Evolutionary conservation across 2,113 vertebrate species (phyloP).

Genomic region (Gasterosteus nipponicus): DNA sequence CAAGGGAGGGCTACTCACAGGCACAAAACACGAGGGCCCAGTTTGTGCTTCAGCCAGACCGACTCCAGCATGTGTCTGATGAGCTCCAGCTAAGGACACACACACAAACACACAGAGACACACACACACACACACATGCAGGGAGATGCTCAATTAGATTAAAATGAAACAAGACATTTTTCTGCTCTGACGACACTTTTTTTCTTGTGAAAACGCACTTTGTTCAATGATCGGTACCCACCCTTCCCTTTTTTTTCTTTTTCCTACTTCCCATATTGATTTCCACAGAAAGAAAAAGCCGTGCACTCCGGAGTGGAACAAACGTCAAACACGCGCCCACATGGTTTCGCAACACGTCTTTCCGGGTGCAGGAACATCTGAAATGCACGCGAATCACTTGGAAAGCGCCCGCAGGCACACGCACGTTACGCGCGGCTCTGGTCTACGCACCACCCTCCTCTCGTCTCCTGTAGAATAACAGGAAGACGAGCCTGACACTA

Average conservation of each 20-base stretch:
- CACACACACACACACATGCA: conserved; percentile 53
- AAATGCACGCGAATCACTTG: neutral
- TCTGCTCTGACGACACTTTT: neutral
- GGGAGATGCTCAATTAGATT: conserved; percentile 43
- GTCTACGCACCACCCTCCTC: conserved; percentile 5
- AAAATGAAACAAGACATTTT: conserved; percentile 32
- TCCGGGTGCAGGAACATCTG: neutral
- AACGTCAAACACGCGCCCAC: neutral
- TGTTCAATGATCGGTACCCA: conserved; percentile 1
- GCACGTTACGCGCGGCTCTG: neutral
- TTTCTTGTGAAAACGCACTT: neutral
- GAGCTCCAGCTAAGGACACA: conserved; percentile 88
- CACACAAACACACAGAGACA: conserved; percentile 57
- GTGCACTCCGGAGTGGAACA: neutral
- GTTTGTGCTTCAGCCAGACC: conserved; percentile 87
- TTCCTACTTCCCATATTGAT: conserved; percentile 45
- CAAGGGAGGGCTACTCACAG: conserved; percentile 81
- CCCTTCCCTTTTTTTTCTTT: conserved; percentile 31
- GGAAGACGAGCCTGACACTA: conserved; percentile 56
- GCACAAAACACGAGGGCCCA: conserved; percentile 79
- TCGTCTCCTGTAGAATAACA: conserved; percentile 68
- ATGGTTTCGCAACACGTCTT: conserved; percentile 5
- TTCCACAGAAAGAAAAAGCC: conserved; percentile 20
- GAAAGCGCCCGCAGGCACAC: neutral
- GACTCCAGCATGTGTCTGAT: conserved; percentile 89